phyloP scores from a whole-genome alignment of 2,797 vertebrate species.

The Coregonus sp. region DNA sequence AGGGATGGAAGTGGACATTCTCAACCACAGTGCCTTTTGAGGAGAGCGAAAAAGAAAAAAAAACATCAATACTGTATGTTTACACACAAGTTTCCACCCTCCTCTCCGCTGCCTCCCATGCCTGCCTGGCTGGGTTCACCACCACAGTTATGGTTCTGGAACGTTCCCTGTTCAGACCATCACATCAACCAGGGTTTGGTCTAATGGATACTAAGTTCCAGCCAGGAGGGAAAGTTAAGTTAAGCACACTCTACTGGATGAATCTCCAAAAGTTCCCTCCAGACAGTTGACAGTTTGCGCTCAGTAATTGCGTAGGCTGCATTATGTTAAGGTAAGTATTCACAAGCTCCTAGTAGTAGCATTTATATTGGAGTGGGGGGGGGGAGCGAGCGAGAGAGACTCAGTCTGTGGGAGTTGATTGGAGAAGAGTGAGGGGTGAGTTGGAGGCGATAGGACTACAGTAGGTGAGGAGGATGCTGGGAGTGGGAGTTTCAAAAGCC shows the following conservation, averaged over 20 bases:
- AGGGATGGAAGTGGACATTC: constrained; percentile 57
- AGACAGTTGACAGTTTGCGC: not conserved
- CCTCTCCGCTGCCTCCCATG: constrained; percentile 33
- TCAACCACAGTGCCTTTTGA: constrained; percentile 48
- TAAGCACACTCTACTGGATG: too few relatives aligned
- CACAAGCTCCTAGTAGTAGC: constrained; percentile 23
- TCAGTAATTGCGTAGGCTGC: not conserved
- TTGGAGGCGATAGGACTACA: not conserved
- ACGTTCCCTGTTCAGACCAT: constrained; percentile 63
- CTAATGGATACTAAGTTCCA: too few relatives aligned
- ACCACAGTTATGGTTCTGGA: constrained; percentile 68
- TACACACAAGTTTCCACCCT: constrained; percentile 65
- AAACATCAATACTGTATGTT: constrained; percentile 62
- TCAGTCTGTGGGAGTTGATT: not conserved
- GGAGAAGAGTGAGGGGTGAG: constrained; percentile 24
- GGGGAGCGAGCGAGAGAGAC: not conserved
- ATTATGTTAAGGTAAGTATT: not conserved
- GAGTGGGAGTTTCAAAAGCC: constrained; percentile 63
- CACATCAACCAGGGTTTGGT: too few relatives aligned
- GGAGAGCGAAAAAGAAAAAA: constrained; percentile 35
- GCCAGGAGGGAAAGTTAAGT: too few relatives aligned
- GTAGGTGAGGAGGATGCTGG: constrained; percentile 35
- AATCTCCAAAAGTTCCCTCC: too few relatives aligned
- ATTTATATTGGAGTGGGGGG: constrained; percentile 44
- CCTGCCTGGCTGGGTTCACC: constrained; percentile 42